These are phyloP conservation scores for Scaptomyza montana DNA, from an alignment of 1,140 invertebrate species.

Conservation along the genomic window DNA sequence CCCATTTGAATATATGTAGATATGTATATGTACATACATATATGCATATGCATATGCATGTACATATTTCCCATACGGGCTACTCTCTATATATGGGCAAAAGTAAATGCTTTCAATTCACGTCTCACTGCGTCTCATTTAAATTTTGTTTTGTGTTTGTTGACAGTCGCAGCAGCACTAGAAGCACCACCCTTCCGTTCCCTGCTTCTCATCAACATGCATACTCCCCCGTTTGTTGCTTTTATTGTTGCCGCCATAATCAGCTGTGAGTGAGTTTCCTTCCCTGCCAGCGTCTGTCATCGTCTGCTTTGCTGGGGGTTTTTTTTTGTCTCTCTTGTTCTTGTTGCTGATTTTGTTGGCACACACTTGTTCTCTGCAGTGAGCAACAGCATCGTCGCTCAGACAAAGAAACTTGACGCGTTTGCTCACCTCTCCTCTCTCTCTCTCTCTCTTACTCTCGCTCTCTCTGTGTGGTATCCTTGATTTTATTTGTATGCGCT, in stretches of 20 bases:
- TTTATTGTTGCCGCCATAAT: slow-evolving; percentile 51
- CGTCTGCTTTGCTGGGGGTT: slow-evolving; percentile 10
- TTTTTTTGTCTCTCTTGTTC: slow-evolving; percentile 6
- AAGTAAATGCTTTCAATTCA: slow-evolving; percentile 73
- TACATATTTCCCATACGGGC: too few species aligned
- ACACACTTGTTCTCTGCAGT: slow-evolving; percentile 20
- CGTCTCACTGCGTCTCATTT: slow-evolving; percentile 53
- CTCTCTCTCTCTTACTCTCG: slow-evolving; percentile 11
- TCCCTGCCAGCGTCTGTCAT: background rate
- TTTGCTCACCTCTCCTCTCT: slow-evolving; percentile 2
- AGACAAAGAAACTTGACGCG: slow-evolving; percentile 67
- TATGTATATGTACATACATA: background rate
- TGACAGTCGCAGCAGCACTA: slow-evolving; percentile 37
- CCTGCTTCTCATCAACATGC: slow-evolving; percentile 1
- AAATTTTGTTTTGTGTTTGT: slow-evolving; percentile 44
- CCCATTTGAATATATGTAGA: background rate
- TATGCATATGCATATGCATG: background rate
- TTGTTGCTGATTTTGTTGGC: slow-evolving; percentile 14
- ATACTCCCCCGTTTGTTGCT: slow-evolving; percentile 15
- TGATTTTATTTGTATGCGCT: slow-evolving; percentile 52
- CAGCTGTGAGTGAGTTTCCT: slow-evolving; percentile 53
- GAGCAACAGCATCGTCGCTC: background rate
- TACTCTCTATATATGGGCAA: slow-evolving; percentile 32
- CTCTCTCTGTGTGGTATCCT: slow-evolving; percentile 54
- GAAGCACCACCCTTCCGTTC: background rate